phyloP scores from a whole-genome alignment of 1,140 invertebrate genomes.

The Bursaphelenchus mucronatus region DNA sequence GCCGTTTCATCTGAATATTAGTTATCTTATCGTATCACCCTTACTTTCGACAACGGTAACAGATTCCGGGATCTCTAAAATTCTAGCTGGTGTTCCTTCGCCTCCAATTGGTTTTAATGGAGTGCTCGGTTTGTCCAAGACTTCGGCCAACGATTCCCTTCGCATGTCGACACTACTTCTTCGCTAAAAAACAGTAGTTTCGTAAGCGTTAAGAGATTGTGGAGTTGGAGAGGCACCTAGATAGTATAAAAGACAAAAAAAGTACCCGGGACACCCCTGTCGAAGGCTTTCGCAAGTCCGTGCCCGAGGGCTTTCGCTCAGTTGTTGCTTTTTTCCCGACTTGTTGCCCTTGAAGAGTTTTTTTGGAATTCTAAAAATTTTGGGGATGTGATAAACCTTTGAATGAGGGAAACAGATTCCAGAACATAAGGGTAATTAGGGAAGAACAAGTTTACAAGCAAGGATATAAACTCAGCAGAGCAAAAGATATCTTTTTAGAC shows the following conservation, averaged over 20 bases:
- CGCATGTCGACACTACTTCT: constrained; percentile 60
- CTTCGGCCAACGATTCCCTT: constrained; percentile 54
- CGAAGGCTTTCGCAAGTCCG: neutral
- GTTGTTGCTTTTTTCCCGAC: constrained; percentile 3
- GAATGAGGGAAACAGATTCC: no score
- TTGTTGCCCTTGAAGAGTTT: no score
- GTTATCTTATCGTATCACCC: constrained; percentile 11
- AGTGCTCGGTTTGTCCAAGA: constrained; percentile 57
- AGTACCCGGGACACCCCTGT: neutral
- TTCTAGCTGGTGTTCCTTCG: constrained; percentile 53
- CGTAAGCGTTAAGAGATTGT: constrained; percentile 1
- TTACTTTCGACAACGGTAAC: constrained; percentile 60
- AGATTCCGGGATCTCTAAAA: constrained; percentile 60
- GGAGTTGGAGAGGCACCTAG: neutral
- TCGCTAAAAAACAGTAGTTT: constrained; percentile 41
- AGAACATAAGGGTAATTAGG: no score
- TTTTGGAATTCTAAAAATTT: no score
- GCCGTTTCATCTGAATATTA: constrained; percentile 55
- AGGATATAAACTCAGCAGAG: neutral
- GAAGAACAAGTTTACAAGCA: no score
- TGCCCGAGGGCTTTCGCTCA: constrained; percentile 2
- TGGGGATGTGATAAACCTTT: no score
- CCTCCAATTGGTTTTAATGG: constrained; percentile 51
- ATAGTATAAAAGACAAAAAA: constrained; percentile 20
- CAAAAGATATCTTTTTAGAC: neutral